Base-by-base conservation (phyloP, 2,113 vertebrate genomes). In the Epinephelus cyanopodus region DNA sequence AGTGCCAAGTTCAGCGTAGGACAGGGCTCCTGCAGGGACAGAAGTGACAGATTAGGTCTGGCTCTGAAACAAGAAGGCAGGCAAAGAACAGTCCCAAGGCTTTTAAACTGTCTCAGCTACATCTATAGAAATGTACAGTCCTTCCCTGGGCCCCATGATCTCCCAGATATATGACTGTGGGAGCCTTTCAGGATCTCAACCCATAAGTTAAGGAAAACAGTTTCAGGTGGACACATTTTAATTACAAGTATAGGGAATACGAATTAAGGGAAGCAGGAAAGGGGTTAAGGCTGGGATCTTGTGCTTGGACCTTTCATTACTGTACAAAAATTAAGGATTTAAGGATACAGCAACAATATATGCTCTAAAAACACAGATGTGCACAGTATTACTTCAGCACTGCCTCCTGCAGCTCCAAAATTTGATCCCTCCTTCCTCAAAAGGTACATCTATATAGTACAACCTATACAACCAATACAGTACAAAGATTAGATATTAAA, bases 1-100 rank as follows among this genome's bases (percentile, higher is more conserved):
- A 0, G 98, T 99, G 73, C 98, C 98, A 80, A 99, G 82, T 69
- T 99, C 98, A 75, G 98, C 98, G 48, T 99, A 99, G 80, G 93
- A 98, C 80, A 99, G 93, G 18, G 97, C 97, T 90, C 98, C 98
- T 99, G 86, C 23, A 84, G 75, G 2, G 71, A 88, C 48, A 89
- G 66, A 73, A 39, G 19, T 42, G 27, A 77, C 58, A 27, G 4
- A 50, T 87, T 61, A 76, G 56, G 53, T 74, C 27, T 29, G 18
- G 48, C 48, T 77, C 50, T 65, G 29, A 57, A 57, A 71, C 37
- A 73, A 76, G 48, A 69, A 18, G 39, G 29, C 12, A 17, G 58
- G 2, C 21, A 61, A n/a, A 80, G 27, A 72, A 80, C n/a, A 64
- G 69, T 58, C 33, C 14, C 66, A 58, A n/a, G 62, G 25, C 72